These are phyloP conservation scores for Brachionus sp. DNA, from an alignment of 1,140 invertebrate genomes.

Conservation along the genomic window DNA sequence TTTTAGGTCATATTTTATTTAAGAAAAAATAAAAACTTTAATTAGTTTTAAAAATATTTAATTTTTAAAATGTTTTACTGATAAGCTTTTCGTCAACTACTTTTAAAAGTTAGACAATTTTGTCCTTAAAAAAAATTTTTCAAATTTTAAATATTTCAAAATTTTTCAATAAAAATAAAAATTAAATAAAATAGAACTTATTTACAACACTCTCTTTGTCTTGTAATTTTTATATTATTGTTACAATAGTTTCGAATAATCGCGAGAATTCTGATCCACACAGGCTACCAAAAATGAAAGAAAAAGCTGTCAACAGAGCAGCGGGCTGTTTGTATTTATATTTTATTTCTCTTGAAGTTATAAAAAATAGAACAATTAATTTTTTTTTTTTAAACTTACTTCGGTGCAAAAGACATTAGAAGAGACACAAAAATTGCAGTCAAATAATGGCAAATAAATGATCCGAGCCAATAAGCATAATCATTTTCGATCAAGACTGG, in stretches of 20 bases:
- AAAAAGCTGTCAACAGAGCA: slow-evolving; percentile 26
- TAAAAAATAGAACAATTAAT: neutral
- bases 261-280: slow-evolving; percentile 24
- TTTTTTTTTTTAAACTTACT: neutral
- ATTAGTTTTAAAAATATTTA: too few species aligned
- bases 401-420: slow-evolving; percentile 27
- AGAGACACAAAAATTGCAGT: neutral
- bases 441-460: neutral
- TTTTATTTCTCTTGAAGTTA: neutral
- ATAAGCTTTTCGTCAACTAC: too few species aligned
- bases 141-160: too few species aligned
- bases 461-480: slow-evolving; percentile 11
- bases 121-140: too few species aligned
- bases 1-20: too few species aligned
- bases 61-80: too few species aligned
- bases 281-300: neutral
- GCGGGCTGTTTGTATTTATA: slow-evolving; percentile 14
- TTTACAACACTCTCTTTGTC: neutral
- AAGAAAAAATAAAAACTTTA: too few species aligned
- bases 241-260: neutral
- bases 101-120: too few species aligned
- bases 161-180: neutral
- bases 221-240: neutral
- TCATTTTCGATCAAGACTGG: slow-evolving; percentile 7
- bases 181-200: neutral